Evolutionary conservation across 2,113 vertebrate species (phyloP).

Genomic region (Poicephalus gulielmi): DNA sequence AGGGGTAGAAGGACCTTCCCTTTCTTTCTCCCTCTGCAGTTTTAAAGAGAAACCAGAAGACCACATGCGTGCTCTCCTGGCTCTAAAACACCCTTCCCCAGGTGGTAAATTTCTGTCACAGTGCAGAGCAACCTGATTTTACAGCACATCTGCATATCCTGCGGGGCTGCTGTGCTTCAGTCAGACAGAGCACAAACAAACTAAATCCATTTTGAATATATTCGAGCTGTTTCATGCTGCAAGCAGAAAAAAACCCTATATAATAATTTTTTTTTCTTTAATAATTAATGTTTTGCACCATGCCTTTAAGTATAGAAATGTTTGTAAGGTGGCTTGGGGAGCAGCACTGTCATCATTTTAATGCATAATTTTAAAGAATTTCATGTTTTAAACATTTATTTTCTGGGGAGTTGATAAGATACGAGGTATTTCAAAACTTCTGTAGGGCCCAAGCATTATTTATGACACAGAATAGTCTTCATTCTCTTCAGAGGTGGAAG

Average conservation of each 20-base stretch:
- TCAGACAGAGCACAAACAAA: background rate
- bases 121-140: background rate
- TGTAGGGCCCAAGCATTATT: background rate
- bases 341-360: background rate
- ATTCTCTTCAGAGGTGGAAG: background rate
- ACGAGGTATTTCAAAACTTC: slow-evolving; percentile 10
- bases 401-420: background rate
- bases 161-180: background rate
- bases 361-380: background rate
- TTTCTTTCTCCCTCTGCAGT: background rate
- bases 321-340: background rate
- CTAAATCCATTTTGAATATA: background rate
- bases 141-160: background rate
- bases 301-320: background rate
- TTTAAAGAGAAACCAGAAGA: background rate
- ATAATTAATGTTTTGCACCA: background rate
- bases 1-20: background rate
- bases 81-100: background rate
- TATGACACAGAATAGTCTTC: background rate
- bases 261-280: background rate
- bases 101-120: background rate
- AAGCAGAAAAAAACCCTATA: background rate
- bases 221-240: background rate
- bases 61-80: background rate
- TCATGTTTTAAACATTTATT: background rate